These are phyloP conservation scores for Pyrocephalus nanus DNA, from an alignment of 2,797 vertebrate species.

Conservation along the genomic window DNA sequence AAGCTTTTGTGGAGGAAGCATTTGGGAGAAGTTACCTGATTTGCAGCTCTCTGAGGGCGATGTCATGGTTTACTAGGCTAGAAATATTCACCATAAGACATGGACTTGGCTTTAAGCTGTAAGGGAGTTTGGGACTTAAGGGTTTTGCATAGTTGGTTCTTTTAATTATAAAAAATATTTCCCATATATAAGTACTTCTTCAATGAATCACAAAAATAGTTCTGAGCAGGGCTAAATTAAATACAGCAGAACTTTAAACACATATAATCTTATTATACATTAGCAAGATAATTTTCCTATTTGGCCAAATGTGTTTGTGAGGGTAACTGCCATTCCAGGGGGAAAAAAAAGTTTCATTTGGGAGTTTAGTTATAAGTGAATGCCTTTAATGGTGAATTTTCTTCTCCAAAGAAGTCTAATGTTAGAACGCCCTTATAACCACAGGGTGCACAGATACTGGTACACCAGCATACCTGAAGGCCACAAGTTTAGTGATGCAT, in stretches of 20 bases:
- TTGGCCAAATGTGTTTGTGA: not conserved
- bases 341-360: not conserved
- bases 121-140: not conserved
- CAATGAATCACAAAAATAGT: not conserved
- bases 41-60: not conserved
- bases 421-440: not conserved
- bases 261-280: not conserved
- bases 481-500: not conserved
- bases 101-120: not conserved
- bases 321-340: not conserved
- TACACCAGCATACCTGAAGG: not conserved
- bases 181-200: not conserved
- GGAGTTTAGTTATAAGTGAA: not conserved
- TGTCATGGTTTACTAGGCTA: not conserved
- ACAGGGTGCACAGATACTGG: fast-evolving
- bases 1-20: not conserved
- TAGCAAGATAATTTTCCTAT: not conserved
- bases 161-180: constrained; percentile 2
- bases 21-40: not conserved
- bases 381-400: not conserved
- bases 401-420: not conserved
- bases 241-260: constrained; percentile 11
- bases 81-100: not conserved
- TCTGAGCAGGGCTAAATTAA: not conserved
- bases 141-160: not conserved